Conservation (phyloP, 2,888 invertebrate genomes). For the Drosophila neutralis region DNA sequence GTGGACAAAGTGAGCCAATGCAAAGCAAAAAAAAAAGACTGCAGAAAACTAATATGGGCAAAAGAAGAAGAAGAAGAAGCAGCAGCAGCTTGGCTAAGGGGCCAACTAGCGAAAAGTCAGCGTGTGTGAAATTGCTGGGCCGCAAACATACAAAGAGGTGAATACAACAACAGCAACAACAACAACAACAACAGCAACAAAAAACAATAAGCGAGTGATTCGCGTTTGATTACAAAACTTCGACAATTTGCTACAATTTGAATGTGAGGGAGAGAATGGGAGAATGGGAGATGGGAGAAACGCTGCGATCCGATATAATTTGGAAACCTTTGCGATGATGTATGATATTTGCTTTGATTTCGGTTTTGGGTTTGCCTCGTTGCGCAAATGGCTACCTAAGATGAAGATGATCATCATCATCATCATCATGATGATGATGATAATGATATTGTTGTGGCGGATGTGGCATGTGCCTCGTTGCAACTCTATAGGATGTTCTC, state of each 20-base stretch:
- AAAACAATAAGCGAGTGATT: slow-evolving; percentile 23
- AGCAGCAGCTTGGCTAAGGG: slow-evolving; percentile 19
- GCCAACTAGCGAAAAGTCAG: slow-evolving; percentile 50
- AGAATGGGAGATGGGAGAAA: slow-evolving; percentile 1
- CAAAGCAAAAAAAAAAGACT: slow-evolving; percentile 10
- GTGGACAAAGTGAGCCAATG: slow-evolving; percentile 6
- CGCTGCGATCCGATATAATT: slow-evolving; percentile 58
- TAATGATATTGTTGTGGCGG: slow-evolving; percentile 50
- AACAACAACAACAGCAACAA: slow-evolving; percentile 1
- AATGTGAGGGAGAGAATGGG: slow-evolving; percentile 27
- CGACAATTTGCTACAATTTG: slow-evolving; percentile 71
- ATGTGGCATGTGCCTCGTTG: slow-evolving; percentile 59
- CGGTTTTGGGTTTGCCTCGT: slow-evolving; percentile 34
- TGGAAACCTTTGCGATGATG: slow-evolving; percentile 73
- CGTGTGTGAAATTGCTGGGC: slow-evolving; percentile 62
- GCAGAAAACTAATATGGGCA: slow-evolving; percentile 18
- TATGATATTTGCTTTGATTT: slow-evolving; percentile 71
- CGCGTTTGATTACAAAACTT: slow-evolving; percentile 72
- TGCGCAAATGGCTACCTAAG: slow-evolving; percentile 62
- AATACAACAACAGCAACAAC: neutral
- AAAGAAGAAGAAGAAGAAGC: slow-evolving; percentile 14
- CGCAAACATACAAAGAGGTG: slow-evolving; percentile 14
- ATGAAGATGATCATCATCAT: slow-evolving; percentile 33
- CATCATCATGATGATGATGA: slow-evolving; percentile 34
- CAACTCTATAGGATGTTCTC: slow-evolving; percentile 65